Base-by-base conservation (phyloP, 2,888 invertebrate genomes). In the Heliothis peltigera region DNA sequence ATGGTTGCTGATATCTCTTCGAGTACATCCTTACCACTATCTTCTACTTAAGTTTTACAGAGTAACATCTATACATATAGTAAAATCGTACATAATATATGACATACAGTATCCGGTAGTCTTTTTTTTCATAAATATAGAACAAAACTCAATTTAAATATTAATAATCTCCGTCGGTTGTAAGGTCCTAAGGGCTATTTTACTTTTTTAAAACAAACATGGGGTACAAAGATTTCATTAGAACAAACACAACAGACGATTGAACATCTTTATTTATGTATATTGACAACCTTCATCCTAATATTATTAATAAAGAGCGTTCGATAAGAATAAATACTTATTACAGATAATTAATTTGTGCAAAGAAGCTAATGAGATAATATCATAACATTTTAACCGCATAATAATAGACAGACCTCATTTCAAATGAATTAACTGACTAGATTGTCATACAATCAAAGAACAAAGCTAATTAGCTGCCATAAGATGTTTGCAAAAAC, bases 271-370 rank as follows among this genome's bases (percentile, higher is more conserved):
- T 81, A 72, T 82, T 81, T 57, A 78, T 75, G 63, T 80, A 69
- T 78, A 67, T 76, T 79, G 79, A 85, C 81, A 84, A 83, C 73
- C 78, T 79, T 81, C 73, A 66, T 77, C 71, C 80, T 80, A 80
- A 80, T 69, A 81, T 71, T 70, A 77, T 75, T 77, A 64, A 79
- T 79, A 65, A 78, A 79, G 77, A 73, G 74, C 80, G 73, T 74
- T 76, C 67, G 76, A 82, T 78, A 74, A 68, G 66, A 76, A 77
- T 77, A 75, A 75, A 72, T 70, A 64, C 59, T 67, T 72, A 65
- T 60, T 42, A 70, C 60, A 67, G 35, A 67, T 64, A 68, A 67
- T 70, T 56, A 72, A 70, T 65, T 80, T 78, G 82, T 71, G 75
- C 75, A 77, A 75, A 69, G 44, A 79, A 75, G 71, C 70, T 81